These are phyloP conservation scores for Sylvicola cinctus DNA, from an alignment of 2,888 invertebrate species.

Conservation along the genomic window DNA sequence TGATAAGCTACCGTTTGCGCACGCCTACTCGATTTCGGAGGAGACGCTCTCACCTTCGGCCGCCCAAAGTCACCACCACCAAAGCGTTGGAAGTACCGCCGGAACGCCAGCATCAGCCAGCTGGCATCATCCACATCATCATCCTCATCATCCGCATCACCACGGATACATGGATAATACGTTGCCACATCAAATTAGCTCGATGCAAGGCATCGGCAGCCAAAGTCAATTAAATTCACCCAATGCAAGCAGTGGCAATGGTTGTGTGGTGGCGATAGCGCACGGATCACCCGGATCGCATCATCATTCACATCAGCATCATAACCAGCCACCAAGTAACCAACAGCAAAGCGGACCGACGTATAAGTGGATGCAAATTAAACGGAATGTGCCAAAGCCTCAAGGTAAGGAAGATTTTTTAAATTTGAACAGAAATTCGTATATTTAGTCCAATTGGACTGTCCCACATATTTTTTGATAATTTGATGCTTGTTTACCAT, in stretches of 20 bases:
- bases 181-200: conserved; percentile 9
- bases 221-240: conserved; percentile 6
- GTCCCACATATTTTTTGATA: too few relatives aligned
- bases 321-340: conserved; percentile 11
- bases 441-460: too few relatives aligned
- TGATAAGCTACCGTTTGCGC: conserved; percentile 31
- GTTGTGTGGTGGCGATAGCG: too few relatives aligned
- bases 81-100: too few relatives aligned
- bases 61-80: background rate
- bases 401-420: conserved; percentile 39
- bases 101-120: conserved; percentile 12
- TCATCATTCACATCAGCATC: conserved; percentile 11
- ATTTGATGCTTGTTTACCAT: too few relatives aligned
- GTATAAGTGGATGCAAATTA: conserved; percentile 99
- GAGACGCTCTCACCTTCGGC: conserved; percentile 6
- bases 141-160: conserved; percentile 12
- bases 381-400: conserved; percentile 88
- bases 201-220: conserved; percentile 6
- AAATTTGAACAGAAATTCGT: background rate
- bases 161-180: conserved; percentile 9
- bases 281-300: background rate
- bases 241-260: conserved; percentile 1
- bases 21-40: conserved; percentile 26
- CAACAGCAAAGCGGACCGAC: conserved; percentile 29
- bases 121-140: conserved; percentile 17